These are phyloP conservation scores for Spodoptera littoralis DNA, from an alignment of 2,888 invertebrate genomes.

Conservation along the genomic window DNA sequence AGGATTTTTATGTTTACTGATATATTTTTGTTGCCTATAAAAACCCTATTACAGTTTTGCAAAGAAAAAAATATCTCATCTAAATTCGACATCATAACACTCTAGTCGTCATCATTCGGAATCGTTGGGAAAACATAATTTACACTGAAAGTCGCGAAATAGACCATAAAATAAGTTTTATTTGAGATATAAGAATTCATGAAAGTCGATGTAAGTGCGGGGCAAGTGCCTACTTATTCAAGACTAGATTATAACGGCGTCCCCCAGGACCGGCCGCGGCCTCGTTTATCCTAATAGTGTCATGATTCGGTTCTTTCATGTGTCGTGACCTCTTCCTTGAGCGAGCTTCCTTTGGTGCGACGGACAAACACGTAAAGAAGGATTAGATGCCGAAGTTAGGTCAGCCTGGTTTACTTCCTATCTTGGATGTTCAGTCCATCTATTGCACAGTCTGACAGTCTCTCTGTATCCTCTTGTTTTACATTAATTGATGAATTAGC, in stretches of 20 bases:
- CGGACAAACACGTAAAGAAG: constrained; percentile 25
- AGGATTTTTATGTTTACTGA: constrained; percentile 9
- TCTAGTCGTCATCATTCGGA: constrained; percentile 31
- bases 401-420: constrained; percentile 8
- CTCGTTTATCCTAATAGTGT: constrained; percentile 59
- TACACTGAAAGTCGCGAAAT: constrained; percentile 46
- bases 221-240: constrained; percentile 52
- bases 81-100: constrained; percentile 35
- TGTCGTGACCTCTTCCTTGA: constrained; percentile 33
- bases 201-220: constrained; percentile 47
- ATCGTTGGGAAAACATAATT: constrained; percentile 43
- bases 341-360: constrained; percentile 17
- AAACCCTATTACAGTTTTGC: constrained; percentile 29
- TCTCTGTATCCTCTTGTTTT: constrained; percentile 1
- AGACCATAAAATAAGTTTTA: constrained; percentile 54
- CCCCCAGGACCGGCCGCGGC: constrained; percentile 42
- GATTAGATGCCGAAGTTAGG: constrained; percentile 9
- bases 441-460: constrained; percentile 11
- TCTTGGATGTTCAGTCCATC: constrained; percentile 11
- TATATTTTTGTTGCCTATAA: constrained; percentile 12
- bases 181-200: constrained; percentile 52
- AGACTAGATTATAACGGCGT: constrained; percentile 51
- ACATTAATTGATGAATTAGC: constrained; percentile 7
- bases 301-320: constrained; percentile 43
- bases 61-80: constrained; percentile 34